phyloP scores from a whole-genome alignment of 2,888 invertebrate species.

The Drosophila anomelani region DNA sequence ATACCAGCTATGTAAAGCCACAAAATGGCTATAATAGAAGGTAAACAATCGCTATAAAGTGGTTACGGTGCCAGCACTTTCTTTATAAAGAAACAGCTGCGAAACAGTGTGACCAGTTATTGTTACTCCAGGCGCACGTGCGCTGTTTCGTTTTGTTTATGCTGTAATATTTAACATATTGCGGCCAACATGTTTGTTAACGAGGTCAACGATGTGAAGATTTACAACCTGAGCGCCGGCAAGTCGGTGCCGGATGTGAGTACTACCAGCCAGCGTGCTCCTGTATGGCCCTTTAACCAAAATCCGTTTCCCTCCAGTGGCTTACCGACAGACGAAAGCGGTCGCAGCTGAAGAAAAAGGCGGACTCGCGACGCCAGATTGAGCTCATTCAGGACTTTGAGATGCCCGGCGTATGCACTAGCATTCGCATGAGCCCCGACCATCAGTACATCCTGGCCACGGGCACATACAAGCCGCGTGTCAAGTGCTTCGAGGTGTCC shows the following conservation, averaged over 20 bases:
- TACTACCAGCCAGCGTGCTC: conserved; percentile 50
- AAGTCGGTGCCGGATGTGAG: conserved; percentile 98
- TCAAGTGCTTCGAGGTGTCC: conserved; percentile 98
- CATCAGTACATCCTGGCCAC: conserved; percentile 96
- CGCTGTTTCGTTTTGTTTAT: conserved; percentile 60
- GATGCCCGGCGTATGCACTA: conserved; percentile 97
- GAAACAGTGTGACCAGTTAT: neutral
- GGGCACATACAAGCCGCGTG: conserved; percentile 97
- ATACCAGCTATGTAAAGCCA: neutral
- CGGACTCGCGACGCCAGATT: conserved; percentile 94
- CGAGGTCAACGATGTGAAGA: conserved; percentile 97
- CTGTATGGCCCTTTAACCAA: neutral
- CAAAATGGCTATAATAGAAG: neutral
- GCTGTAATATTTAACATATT: conserved; percentile 39
- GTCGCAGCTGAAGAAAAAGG: conserved; percentile 93
- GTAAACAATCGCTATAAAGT: neutral
- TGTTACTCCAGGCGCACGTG: conserved; percentile 53
- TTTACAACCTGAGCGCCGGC: conserved; percentile 98
- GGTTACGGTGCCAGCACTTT: neutral
- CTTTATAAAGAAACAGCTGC: neutral
- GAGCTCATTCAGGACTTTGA: conserved; percentile 99
- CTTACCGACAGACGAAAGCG: conserved; percentile 93
- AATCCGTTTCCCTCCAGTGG: conserved; percentile 87
- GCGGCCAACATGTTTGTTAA: conserved; percentile 92
- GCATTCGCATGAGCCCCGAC: conserved; percentile 94